Evolutionary conservation across 1,140 invertebrate genomes (phyloP).

Genomic region (Conus ventricosus): DNA sequence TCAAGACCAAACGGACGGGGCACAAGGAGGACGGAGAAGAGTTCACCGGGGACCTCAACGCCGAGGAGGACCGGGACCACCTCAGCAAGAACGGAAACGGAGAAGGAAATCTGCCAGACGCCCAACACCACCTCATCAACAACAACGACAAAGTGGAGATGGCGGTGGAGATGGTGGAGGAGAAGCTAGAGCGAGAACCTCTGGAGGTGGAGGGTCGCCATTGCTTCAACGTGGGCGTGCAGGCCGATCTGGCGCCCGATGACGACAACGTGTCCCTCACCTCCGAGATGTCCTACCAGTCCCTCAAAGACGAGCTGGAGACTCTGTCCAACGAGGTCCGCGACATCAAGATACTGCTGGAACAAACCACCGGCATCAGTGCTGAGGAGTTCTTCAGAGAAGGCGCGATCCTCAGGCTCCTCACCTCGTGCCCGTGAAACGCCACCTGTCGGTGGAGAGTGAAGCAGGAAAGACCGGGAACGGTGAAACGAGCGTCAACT

Average conservation of each 20-base stretch:
- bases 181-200: neutral
- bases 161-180: conserved; percentile 25
- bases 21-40: neutral
- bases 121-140: neutral
- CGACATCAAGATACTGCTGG: conserved; percentile 43
- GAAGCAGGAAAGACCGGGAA: neutral
- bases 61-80: neutral
- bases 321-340: conserved; percentile 38
- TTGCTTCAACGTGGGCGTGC: conserved; percentile 34
- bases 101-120: neutral
- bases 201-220: conserved; percentile 18
- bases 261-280: conserved; percentile 36
- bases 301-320: conserved; percentile 37
- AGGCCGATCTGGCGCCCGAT: conserved; percentile 16
- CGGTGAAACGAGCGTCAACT: conserved; percentile 23
- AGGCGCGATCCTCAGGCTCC: neutral
- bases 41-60: neutral
- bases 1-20: conserved; percentile 11
- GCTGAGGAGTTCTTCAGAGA: conserved; percentile 40
- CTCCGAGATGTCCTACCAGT: conserved; percentile 34
- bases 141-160: conserved; percentile 16
- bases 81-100: conserved; percentile 14
- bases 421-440: neutral
- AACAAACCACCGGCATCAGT: conserved; percentile 42
- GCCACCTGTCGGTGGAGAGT: neutral